Conservation (phyloP, 2,888 invertebrate genomes). For the Apodemia duryi region DNA sequence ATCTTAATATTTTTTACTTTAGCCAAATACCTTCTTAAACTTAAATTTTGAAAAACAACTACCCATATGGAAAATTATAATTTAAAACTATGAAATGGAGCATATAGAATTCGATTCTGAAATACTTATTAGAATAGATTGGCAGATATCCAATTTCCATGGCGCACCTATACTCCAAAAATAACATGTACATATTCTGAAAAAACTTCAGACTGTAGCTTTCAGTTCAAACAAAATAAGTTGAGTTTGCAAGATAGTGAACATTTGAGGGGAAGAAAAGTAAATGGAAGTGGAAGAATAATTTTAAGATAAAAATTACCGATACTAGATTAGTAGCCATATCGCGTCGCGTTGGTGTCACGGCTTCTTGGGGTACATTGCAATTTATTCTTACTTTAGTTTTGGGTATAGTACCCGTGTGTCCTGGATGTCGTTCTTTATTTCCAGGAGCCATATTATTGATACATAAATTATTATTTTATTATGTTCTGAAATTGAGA, state of each 20-base stretch:
- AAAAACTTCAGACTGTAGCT: constrained; percentile 49
- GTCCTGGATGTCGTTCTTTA: constrained; percentile 70
- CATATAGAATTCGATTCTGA: constrained; percentile 23
- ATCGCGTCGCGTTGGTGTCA: constrained; percentile 80
- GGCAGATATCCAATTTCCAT: constrained; percentile 61
- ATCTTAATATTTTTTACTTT: constrained; percentile 17
- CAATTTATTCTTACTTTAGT: constrained; percentile 80
- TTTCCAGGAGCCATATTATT: constrained; percentile 74
- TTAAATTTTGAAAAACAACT: constrained; percentile 72
- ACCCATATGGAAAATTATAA: constrained; percentile 54
- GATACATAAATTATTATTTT: constrained; percentile 7
- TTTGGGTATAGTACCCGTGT: constrained; percentile 85
- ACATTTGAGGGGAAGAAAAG: not conserved
- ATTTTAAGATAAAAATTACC: constrained; percentile 40
- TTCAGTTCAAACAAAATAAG: constrained; percentile 20
- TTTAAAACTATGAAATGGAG: not conserved
- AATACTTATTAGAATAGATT: constrained; percentile 42
- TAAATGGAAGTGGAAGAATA: constrained; percentile 24
- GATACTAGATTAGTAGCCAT: constrained; percentile 74
- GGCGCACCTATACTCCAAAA: constrained; percentile 56
- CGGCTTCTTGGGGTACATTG: constrained; percentile 80
- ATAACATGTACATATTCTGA: constrained; percentile 54
- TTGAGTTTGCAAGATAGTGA: constrained; percentile 1
- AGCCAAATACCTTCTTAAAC: constrained; percentile 55
- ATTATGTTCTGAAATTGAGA: constrained; percentile 2